Evolutionary conservation across 2,888 invertebrate species (phyloP).

Genomic region (Dromius quadrimaculatus): DNA sequence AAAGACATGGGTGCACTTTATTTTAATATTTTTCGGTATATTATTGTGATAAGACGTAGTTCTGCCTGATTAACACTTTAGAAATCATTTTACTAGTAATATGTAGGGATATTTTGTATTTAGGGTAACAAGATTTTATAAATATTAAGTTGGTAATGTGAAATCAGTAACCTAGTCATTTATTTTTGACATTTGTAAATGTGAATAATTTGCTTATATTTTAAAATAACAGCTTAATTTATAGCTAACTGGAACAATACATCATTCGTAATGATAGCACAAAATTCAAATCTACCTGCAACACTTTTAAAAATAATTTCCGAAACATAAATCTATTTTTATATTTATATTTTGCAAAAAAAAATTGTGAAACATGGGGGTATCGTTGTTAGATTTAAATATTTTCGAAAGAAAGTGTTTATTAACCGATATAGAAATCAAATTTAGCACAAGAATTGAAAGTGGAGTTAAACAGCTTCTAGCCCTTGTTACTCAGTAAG

Average conservation of each 20-base stretch:
- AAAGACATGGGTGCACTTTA: neutral
- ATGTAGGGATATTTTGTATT: too few species aligned
- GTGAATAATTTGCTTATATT: neutral
- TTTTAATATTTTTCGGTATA: neutral
- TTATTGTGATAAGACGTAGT: neutral
- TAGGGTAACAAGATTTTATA: neutral
- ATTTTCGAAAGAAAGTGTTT: conserved; percentile 64
- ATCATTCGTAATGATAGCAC: neutral
- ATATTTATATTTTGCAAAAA: neutral
- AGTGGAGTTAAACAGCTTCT: conserved; percentile 66
- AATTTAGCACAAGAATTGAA: conserved; percentile 64
- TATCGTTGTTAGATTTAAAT: conserved; percentile 55
- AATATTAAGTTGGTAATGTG: neutral
- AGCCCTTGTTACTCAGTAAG: conserved; percentile 63
- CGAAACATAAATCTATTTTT: neutral
- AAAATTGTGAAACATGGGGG: conserved; percentile 47
- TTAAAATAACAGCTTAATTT: too few species aligned
- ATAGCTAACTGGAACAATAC: neutral
- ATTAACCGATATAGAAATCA: conserved; percentile 63
- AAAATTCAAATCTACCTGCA: too few species aligned
- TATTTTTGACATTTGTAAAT: conserved; percentile 30
- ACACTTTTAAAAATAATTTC: neutral
- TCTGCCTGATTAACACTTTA: neutral
- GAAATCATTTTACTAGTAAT: neutral
- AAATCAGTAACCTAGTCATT: conserved; percentile 29